phyloP scores from a whole-genome alignment of 2,797 vertebrate genomes.

The Fratercula arctica region DNA sequence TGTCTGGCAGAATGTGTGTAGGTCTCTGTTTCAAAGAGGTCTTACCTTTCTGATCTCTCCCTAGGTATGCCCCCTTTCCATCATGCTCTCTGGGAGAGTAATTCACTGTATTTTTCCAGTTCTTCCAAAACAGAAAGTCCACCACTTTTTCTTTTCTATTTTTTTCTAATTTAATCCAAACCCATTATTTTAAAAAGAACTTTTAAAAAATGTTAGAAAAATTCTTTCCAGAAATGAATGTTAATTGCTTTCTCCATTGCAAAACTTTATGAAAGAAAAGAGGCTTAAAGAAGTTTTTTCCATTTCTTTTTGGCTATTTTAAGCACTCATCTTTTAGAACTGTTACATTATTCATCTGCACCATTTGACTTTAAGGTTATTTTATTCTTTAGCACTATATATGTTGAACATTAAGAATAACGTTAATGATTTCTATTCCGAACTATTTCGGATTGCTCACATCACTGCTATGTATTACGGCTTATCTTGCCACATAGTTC shows the following conservation, averaged over 20 bases:
- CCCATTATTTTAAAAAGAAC: background rate
- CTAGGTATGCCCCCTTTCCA: background rate
- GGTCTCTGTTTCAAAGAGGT: background rate
- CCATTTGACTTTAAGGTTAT: background rate
- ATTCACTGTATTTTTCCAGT: background rate
- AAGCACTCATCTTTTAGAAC: background rate
- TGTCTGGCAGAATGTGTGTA: slow-evolving; percentile 4
- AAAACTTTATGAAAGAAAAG: background rate
- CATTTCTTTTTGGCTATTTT: background rate
- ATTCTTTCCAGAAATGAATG: background rate
- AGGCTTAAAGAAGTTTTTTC: background rate
- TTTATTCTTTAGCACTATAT: background rate
- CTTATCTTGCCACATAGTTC: background rate
- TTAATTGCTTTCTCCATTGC: background rate
- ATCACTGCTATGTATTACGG: background rate
- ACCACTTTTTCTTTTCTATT: background rate
- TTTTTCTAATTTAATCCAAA: background rate
- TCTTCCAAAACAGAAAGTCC: background rate
- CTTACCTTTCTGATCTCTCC: slow-evolving; percentile 14
- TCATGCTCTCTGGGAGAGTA: background rate
- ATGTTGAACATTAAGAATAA: background rate
- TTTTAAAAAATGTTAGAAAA: background rate
- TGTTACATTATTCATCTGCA: background rate
- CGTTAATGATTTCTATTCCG: background rate
- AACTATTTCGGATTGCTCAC: background rate